Evolutionary conservation across 2,113 vertebrate genomes (phyloP).

Genomic region (Dolichotis patagonum): DNA sequence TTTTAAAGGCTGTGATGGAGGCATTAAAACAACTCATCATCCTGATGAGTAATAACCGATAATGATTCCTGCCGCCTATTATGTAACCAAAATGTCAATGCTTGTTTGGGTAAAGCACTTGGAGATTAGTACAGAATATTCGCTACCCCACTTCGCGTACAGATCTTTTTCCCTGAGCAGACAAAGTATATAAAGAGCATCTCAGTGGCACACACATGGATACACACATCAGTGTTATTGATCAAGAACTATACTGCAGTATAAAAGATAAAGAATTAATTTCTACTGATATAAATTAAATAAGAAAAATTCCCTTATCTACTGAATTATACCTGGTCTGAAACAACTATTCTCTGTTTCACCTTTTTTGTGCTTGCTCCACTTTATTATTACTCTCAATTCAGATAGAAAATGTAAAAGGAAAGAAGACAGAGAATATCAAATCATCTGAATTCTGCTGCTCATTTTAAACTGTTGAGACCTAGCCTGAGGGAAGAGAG

Average conservation of each 20-base stretch:
- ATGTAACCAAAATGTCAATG: constrained; percentile 40
- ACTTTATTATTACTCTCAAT: not conserved
- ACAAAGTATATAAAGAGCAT: not conserved
- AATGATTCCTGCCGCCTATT: constrained; percentile 38
- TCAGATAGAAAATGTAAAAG: not conserved
- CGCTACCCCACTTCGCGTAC: not conserved
- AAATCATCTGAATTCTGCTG: constrained; percentile 7
- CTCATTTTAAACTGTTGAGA: constrained; percentile 21
- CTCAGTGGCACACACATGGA: not conserved
- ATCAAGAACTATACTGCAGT: not conserved
- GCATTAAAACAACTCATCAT: constrained; percentile 61
- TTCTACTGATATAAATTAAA: constrained; percentile 9
- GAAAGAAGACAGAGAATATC: not conserved
- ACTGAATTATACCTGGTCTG: not conserved
- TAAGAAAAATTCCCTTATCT: not conserved
- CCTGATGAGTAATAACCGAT: constrained; percentile 56
- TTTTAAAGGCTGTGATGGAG: constrained; percentile 53
- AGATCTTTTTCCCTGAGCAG: not conserved
- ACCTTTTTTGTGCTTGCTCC: not conserved
- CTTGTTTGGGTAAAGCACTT: constrained; percentile 35
- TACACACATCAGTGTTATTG: not conserved
- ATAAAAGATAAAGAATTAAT: not conserved
- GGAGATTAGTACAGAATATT: constrained; percentile 42
- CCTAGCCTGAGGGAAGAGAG: not conserved
- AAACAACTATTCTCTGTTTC: not conserved